phyloP scores from a whole-genome alignment of 2,113 vertebrate genomes.

The Prolemur simus region DNA sequence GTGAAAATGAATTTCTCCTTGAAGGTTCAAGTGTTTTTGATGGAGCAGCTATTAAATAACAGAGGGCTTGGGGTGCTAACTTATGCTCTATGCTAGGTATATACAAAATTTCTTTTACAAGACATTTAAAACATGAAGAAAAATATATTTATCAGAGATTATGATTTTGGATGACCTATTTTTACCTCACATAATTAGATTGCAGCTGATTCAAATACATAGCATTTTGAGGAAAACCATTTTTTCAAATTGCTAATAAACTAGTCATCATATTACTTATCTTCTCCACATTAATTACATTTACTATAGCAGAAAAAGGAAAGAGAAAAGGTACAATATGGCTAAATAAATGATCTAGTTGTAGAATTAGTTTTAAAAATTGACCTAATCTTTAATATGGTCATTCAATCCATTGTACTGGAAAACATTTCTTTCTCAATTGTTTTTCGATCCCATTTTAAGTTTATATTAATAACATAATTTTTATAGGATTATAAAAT shows the following conservation, averaged over 20 bases:
- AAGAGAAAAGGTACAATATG: background rate
- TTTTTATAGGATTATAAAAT: background rate
- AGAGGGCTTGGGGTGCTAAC: background rate
- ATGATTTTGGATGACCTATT: background rate
- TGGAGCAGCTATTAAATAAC: background rate
- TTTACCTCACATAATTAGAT: background rate
- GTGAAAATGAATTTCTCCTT: background rate
- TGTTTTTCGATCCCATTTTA: conserved; percentile 20
- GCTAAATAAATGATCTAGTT: background rate
- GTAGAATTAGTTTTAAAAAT: background rate
- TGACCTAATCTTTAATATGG: background rate
- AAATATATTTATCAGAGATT: background rate
- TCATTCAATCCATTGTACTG: background rate
- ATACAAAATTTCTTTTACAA: background rate
- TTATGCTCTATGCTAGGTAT: background rate
- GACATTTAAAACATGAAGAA: background rate
- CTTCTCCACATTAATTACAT: background rate
- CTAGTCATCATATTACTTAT: background rate
- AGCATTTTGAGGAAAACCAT: background rate
- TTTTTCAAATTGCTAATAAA: background rate
- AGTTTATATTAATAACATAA: background rate
- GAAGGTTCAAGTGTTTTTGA: background rate
- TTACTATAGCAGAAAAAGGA: background rate
- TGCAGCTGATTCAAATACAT: background rate
- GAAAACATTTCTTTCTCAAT: background rate